phyloP scores from a whole-genome alignment of 2,888 invertebrate genomes.

The Agriopis aurantiaria region DNA sequence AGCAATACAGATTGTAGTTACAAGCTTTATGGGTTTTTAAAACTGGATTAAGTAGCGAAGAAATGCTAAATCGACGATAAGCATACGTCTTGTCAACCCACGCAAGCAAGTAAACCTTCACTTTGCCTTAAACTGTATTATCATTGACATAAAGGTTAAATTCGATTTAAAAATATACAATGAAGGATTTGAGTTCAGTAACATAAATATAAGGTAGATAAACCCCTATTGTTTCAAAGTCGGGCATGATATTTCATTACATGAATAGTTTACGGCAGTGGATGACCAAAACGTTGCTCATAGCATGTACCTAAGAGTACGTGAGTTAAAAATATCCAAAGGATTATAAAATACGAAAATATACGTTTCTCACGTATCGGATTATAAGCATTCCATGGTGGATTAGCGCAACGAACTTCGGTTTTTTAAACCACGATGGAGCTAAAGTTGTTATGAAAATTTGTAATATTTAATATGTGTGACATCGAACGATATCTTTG shows the following conservation, averaged over 20 bases:
- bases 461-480: conserved; percentile 29
- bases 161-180: conserved; percentile 40
- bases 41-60: conserved; percentile 84
- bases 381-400: conserved; percentile 62
- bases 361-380: conserved; percentile 52
- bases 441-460: conserved; percentile 44
- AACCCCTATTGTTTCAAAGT: conserved; percentile 44
- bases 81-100: conserved; percentile 82
- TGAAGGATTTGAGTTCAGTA: conserved; percentile 32
- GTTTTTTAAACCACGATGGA: conserved; percentile 48
- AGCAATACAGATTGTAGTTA: conserved; percentile 76
- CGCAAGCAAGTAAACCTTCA: conserved; percentile 51
- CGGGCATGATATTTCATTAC: conserved; percentile 37
- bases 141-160: conserved; percentile 50
- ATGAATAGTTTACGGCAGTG: conserved; percentile 24
- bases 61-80: conserved; percentile 83
- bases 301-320: conserved; percentile 11
- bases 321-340: conserved; percentile 26
- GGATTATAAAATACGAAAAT: conserved; percentile 41
- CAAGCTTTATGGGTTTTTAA: conserved; percentile 80
- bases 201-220: conserved; percentile 41
- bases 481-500: not conserved
- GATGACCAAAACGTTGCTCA: conserved; percentile 20
- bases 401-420: conserved; percentile 59
- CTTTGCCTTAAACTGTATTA: conserved; percentile 52